These are phyloP conservation scores for Stichodactyla helianthus DNA, from an alignment of 64 coral and sea anemone species.

Conservation along the genomic window DNA sequence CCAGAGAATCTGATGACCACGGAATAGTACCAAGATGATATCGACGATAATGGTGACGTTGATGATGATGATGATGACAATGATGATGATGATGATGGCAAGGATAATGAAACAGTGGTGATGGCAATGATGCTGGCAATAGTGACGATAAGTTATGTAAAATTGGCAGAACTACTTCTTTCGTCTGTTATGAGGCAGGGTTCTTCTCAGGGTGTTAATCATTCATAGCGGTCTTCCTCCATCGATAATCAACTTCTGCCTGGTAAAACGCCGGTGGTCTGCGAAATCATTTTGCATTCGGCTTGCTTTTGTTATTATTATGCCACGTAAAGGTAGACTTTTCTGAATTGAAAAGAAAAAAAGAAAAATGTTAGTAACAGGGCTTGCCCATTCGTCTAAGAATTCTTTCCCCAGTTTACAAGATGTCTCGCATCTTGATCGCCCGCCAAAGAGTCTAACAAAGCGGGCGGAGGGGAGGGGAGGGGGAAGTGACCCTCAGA, in stretches of 20 bases:
- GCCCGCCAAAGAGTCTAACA: too few relatives aligned
- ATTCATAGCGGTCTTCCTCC: background rate
- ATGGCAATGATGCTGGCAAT: background rate
- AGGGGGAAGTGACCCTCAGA: too few relatives aligned
- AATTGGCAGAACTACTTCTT: background rate
- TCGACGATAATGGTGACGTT: background rate
- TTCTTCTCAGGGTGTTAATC: background rate
- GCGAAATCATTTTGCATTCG: background rate
- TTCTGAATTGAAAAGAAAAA: background rate
- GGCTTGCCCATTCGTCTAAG: background rate
- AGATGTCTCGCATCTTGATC: too few relatives aligned
- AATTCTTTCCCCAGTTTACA: too few relatives aligned
- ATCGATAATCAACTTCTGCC: background rate
- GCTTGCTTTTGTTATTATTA: background rate
- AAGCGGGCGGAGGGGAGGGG: too few relatives aligned
- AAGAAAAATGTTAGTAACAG: background rate
- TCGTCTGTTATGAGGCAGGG: background rate
- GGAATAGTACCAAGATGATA: background rate
- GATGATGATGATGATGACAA: too few relatives aligned
- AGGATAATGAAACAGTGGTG: background rate
- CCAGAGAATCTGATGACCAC: background rate
- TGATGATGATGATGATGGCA: too few relatives aligned
- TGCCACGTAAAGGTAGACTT: constrained; percentile 38
- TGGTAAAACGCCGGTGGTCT: background rate
- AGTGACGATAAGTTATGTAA: background rate